Percentiles rank a stretch among this genome's conserved stretches.
phyloP scores from a whole-genome alignment of 2,797 vertebrate species.

The Myotis planiceps region DNA sequence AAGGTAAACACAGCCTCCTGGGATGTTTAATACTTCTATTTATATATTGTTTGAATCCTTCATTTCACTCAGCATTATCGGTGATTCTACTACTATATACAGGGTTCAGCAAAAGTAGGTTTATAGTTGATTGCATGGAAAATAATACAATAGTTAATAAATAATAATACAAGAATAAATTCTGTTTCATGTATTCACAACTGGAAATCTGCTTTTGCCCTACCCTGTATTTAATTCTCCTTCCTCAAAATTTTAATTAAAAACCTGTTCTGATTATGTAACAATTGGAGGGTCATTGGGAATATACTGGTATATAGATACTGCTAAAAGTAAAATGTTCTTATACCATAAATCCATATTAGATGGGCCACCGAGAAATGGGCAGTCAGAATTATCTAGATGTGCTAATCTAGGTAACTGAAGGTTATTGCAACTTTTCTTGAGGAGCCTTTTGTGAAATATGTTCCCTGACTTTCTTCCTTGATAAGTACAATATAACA shows the following conservation, averaged over 20 bases:
- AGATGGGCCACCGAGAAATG: neutral
- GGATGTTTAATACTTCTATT: neutral
- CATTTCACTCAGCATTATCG: neutral
- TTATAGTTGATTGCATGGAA: neutral
- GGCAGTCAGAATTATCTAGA: neutral
- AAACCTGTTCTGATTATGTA: neutral
- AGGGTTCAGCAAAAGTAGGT: neutral
- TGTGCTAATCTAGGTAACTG: neutral
- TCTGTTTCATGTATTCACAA: neutral
- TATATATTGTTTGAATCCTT: neutral
- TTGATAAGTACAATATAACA: conserved; percentile 10
- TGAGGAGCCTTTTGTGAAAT: neutral
- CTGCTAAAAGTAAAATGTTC: neutral
- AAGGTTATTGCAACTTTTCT: conserved; percentile 22
- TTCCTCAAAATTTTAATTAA: conserved; percentile 26
- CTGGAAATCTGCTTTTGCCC: neutral
- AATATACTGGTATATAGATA: neutral
- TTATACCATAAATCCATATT: neutral
- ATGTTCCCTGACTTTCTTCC: neutral
- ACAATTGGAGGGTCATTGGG: neutral
- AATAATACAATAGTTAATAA: neutral
- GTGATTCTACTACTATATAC: neutral
- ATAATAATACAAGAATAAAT: neutral
- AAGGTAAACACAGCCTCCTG: neutral
- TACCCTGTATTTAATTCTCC: neutral